Conservation (phyloP, 2,797 vertebrate genomes). For the Eptatretus atami region DNA sequence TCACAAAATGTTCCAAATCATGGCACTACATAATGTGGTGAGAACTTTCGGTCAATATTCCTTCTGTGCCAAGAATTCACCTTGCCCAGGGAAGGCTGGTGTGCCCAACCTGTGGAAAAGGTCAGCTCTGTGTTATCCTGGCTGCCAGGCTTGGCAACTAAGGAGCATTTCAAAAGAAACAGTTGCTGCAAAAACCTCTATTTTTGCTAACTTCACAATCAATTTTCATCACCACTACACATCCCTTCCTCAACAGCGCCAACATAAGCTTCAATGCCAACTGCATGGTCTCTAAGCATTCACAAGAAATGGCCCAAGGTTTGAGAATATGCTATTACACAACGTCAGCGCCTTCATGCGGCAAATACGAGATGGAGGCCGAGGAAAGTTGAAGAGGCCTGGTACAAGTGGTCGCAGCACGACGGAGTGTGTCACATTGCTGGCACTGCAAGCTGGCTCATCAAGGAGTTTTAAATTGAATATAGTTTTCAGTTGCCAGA, state of each 20-base stretch:
- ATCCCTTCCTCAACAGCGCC: too few relatives aligned
- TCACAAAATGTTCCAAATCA: too few relatives aligned
- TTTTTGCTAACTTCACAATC: too few relatives aligned
- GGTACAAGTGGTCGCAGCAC: slow-evolving; percentile 67
- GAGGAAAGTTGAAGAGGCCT: slow-evolving; percentile 92
- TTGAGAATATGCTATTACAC: slow-evolving; percentile 24
- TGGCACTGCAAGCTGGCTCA: slow-evolving; percentile 21
- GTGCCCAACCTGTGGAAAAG: slow-evolving; percentile 31
- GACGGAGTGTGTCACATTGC: slow-evolving; percentile 76
- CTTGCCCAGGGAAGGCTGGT: slow-evolving; percentile 66
- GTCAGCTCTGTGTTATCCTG: too few relatives aligned
- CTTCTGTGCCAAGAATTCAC: slow-evolving; percentile 66
- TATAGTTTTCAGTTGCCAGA: too few relatives aligned
- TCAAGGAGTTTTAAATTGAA: slow-evolving; percentile 15
- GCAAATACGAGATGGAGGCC: slow-evolving; percentile 51
- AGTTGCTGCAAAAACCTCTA: neutral
- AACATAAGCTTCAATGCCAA: too few relatives aligned
- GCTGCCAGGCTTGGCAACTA: too few relatives aligned
- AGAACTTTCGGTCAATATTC: slow-evolving; percentile 73
- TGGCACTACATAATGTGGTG: slow-evolving; percentile 53
- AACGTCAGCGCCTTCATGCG: slow-evolving; percentile 56
- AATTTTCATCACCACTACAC: too few relatives aligned
- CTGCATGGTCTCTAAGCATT: too few relatives aligned
- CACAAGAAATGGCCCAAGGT: too few relatives aligned
- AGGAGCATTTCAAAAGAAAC: neutral